Conservation (phyloP, 1,140 invertebrate species). For the Nasonia vitripennis region DNA sequence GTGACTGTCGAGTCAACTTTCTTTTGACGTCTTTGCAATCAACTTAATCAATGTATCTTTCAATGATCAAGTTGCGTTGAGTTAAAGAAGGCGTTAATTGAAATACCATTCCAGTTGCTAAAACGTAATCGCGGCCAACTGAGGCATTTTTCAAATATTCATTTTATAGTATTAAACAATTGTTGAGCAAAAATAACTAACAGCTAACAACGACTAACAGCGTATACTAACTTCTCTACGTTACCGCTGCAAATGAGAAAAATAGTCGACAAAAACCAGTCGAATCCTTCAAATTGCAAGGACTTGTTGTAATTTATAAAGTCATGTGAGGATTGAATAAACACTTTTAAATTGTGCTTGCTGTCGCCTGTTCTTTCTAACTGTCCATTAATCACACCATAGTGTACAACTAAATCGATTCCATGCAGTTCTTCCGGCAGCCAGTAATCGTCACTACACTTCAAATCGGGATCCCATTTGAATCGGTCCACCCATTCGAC, state of each 20-base stretch:
- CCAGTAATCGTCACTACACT: conserved; percentile 63
- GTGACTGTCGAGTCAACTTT: neutral
- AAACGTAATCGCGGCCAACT: conserved; percentile 67
- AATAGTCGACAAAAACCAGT: conserved; percentile 71
- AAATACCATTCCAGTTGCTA: too few species aligned
- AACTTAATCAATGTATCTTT: neutral
- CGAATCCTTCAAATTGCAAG: conserved; percentile 64
- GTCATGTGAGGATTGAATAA: conserved; percentile 65
- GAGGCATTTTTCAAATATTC: conserved; percentile 59
- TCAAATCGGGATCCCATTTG: conserved; percentile 62
- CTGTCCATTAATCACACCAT: conserved; percentile 62
- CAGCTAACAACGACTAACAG: too few species aligned
- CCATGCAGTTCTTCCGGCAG: conserved; percentile 66
- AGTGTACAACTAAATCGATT: conserved; percentile 65
- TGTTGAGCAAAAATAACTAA: conserved; percentile 21
- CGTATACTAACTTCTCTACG: conserved; percentile 63
- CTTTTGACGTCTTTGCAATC: conserved; percentile 15
- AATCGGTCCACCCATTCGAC: conserved; percentile 69
- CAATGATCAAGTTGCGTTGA: neutral
- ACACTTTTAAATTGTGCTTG: conserved; percentile 64
- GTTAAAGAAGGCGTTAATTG: too few species aligned
- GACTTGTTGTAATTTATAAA: conserved; percentile 68
- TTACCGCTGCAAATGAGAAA: conserved; percentile 69
- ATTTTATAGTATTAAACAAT: neutral
- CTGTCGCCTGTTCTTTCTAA: conserved; percentile 56